Evolutionary conservation across 2,113 vertebrate genomes (phyloP).

Genomic region (Columba livia): DNA sequence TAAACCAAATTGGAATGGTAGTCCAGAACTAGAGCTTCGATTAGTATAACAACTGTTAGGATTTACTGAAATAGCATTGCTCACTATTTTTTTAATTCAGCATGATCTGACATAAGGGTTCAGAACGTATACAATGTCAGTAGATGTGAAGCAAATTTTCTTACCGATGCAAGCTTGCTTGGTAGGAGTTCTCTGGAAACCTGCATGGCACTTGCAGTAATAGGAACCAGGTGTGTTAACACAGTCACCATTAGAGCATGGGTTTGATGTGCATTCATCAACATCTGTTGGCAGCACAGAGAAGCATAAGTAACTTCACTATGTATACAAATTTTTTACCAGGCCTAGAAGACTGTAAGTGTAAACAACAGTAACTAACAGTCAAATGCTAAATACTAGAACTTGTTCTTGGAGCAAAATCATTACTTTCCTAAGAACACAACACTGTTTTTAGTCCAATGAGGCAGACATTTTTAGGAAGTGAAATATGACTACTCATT

Average conservation of each 20-base stretch:
- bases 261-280: conserved; percentile 78
- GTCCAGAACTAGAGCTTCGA: not conserved
- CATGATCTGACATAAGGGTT: not conserved
- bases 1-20: not conserved
- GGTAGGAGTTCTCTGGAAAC: conserved; percentile 77
- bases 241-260: conserved; percentile 79
- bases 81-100: not conserved
- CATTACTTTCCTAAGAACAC: not conserved
- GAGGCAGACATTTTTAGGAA: not conserved
- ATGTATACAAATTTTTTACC: rapidly evolving
- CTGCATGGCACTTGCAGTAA: conserved; percentile 80
- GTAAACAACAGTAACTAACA: not conserved
- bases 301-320: conserved; percentile 1
- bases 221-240: conserved; percentile 82
- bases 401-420: not conserved
- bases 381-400: not conserved
- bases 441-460: not conserved
- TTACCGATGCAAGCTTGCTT: conserved; percentile 80
- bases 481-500: not conserved
- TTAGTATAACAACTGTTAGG: not conserved
- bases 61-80: not conserved
- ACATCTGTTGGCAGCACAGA: conserved; percentile 69
- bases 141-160: not conserved
- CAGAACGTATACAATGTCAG: not conserved
- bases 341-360: not conserved